Evolutionary conservation across 1,140 invertebrate species (phyloP), one percentile per base, ranked within the genome.

Genomic region (Nomia melanderi): DNA sequence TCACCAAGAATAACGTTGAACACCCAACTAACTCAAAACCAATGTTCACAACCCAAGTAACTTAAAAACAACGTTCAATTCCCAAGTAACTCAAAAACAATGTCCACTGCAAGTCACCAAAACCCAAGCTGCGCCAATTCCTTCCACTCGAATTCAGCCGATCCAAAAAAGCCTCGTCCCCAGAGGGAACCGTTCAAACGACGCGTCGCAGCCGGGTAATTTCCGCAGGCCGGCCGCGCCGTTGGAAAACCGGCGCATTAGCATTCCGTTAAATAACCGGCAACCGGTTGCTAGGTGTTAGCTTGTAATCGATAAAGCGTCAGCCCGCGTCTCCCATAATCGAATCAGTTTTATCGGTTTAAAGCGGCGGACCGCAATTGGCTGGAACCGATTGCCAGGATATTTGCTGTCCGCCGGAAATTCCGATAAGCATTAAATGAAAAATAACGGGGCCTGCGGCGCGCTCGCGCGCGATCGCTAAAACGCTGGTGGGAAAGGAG

Each of bases 311-410:
- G 73, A 76, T 76, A 76, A n/a, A 66, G 73, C 73, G 54, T 67
- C 73, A 67, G 29, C 29, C 23, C 65, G 31, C 73, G n/a, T 60
- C 73, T 69, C 54, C 54, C 47, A 54, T 69, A 76, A 76, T 76
- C 64, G 73, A 76, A 76, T 76, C 73, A 76, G 54, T 76, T 76
- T 76, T 76, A 76, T 69, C 73, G 73, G 73, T 69, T 69, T 76
- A 69, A 76, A 69, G 73, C 73, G 73, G 73, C 31, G 64, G 39
- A 69, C 73, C 73, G 64, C 73, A 76, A 76, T 76, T 76, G 73
- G 39, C 54, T 36, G 73, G 64, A 76, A 76, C 64, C 73, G 41
- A 76, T 76, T 76, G 73, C 25, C 54, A 76, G 54, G 39, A 23
- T 76, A 76, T 76, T 76, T 76, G 73, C 73, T 59, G 73, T 36